phyloP scores from a whole-genome alignment of 2,888 invertebrate species.

The Galeruca laticollis region DNA sequence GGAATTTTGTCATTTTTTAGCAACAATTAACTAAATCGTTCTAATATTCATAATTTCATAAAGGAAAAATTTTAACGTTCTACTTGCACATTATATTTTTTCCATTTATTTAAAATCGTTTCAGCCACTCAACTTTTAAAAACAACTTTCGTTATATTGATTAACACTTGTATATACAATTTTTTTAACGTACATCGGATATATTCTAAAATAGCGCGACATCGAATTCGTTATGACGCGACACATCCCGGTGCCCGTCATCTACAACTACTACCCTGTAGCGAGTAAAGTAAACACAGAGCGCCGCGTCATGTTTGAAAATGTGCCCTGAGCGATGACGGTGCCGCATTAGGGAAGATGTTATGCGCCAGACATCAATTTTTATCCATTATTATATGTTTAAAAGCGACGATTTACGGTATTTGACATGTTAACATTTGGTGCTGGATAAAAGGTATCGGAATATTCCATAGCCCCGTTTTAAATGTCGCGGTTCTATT shows the following conservation, averaged over 20 bases:
- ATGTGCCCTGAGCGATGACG: constrained; percentile 2
- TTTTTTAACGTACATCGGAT: neutral
- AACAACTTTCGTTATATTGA: neutral
- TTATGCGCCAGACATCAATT: constrained; percentile 14
- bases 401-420: constrained; percentile 11
- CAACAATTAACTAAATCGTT: no score
- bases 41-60: no score
- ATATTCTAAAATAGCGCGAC: neutral
- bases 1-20: no score
- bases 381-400: neutral
- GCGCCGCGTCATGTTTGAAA: constrained; percentile 13
- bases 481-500: no score
- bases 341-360: constrained; percentile 16
- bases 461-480: no score
- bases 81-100: neutral
- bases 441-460: neutral
- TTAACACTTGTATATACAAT: no score
- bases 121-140: constrained; percentile 5
- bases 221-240: neutral
- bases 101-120: neutral
- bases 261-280: constrained; percentile 26
- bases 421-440: constrained; percentile 2
- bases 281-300: constrained; percentile 22
- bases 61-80: no score
- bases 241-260: constrained; percentile 24